phyloP scores from a whole-genome alignment of 2,113 vertebrate species.

The Collichthys lucidus region DNA sequence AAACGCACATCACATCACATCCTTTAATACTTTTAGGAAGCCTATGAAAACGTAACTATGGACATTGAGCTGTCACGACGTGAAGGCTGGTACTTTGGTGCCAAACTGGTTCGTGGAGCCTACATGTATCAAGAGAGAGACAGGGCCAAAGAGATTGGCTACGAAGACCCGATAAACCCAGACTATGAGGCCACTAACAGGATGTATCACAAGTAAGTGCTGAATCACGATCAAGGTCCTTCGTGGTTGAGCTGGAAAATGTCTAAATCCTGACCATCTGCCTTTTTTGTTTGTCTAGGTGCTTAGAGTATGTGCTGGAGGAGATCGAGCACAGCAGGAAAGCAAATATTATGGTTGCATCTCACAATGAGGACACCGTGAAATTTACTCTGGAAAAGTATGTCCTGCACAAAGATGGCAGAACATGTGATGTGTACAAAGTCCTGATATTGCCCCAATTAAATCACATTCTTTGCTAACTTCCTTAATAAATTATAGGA shows the following conservation, averaged over 20 bases:
- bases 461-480: constrained; percentile 6
- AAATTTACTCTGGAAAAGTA: constrained; percentile 90
- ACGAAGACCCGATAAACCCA: constrained; percentile 92
- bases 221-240: neutral
- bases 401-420: constrained; percentile 2
- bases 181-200: constrained; percentile 90
- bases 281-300: constrained; percentile 80
- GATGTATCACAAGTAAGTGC: constrained; percentile 88
- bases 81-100: constrained; percentile 92
- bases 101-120: constrained; percentile 94
- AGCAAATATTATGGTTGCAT: constrained; percentile 92
- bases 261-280: constrained; percentile 14
- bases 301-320: constrained; percentile 91
- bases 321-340: constrained; percentile 86
- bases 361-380: constrained; percentile 93
- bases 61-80: constrained; percentile 90
- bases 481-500: neutral
- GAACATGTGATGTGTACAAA: neutral
- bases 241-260: neutral
- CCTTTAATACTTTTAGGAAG: constrained; percentile 83
- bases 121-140: constrained; percentile 95
- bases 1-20: too few species aligned
- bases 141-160: constrained; percentile 88
- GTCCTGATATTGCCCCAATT: neutral
- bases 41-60: constrained; percentile 89